Evolutionary conservation across 2,797 vertebrate genomes (phyloP).

Genomic region (Hylomyscus alleni): DNA sequence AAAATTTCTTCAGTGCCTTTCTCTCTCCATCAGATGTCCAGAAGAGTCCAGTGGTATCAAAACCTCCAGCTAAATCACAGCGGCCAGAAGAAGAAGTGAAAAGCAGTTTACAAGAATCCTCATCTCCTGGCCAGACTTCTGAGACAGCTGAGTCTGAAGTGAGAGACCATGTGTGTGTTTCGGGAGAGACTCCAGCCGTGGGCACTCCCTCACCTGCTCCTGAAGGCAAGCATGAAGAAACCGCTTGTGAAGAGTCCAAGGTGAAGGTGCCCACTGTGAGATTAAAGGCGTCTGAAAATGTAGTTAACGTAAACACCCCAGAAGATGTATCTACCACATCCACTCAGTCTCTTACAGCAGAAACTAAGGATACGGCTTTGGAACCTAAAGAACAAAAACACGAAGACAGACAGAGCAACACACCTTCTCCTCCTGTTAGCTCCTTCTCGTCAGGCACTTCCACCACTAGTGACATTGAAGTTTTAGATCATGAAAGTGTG

Average conservation of each 20-base stretch:
- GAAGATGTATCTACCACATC: constrained; percentile 77
- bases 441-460: constrained; percentile 99
- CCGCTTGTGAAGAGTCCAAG: constrained; percentile 73
- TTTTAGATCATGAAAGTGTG: constrained; percentile 98
- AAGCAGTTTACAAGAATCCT: constrained; percentile 84
- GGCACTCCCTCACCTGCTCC: constrained; percentile 75
- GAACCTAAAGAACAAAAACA: constrained; percentile 95
- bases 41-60: constrained; percentile 94
- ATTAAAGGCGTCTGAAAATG: constrained; percentile 81
- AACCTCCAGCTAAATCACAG: constrained; percentile 95
- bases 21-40: constrained; percentile 92
- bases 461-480: constrained; percentile 99
- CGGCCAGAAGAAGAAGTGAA: constrained; percentile 91
- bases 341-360: constrained; percentile 83
- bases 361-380: constrained; percentile 90
- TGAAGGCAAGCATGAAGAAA: constrained; percentile 79
- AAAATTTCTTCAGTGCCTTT: constrained; percentile 99
- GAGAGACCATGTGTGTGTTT: constrained; percentile 76
- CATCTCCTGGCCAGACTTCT: constrained; percentile 74
- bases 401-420: constrained; percentile 98
- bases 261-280: constrained; percentile 70
- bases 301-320: constrained; percentile 68
- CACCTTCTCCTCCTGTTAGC: constrained; percentile 97
- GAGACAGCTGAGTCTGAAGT: constrained; percentile 82
- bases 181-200: constrained; percentile 80